Evolutionary conservation across 2,797 vertebrate genomes (phyloP), one percentile per base, ranked within the genome.

Genomic region (Sandelia bainsii): DNA sequence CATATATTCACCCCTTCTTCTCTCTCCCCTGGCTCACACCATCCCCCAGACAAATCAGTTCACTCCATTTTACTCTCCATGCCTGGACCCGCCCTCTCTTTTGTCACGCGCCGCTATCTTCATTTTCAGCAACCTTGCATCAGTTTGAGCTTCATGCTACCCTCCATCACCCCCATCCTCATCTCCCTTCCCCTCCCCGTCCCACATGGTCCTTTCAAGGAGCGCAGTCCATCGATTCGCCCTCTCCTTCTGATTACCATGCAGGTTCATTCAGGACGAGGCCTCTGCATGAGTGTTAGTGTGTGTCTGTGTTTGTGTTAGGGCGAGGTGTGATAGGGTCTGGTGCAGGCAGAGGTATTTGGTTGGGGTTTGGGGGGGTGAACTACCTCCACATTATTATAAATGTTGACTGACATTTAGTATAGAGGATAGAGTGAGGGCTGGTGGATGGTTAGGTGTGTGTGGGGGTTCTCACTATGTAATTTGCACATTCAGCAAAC

Each of bases 61-160:
- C 34, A 50, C 69, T 61, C 72, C 14, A 32, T 73, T 81, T 85
- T 80, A 75, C 42, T 52, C 69, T 57, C 66, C 34, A 1, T 6
- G 67, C 78, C 71, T 11, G 39, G 59, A 65, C 77, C 78, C 84
- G 8, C 85, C 87, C 73, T 72, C 69, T 77, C 87, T 86, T 93
- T 91, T 91, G 87, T 91, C 82, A 90, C 22, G 9, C 16, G 5
- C 48, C 12, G 40, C 60, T 44, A 82, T 89, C 79, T 87, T 89
- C 82, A 90, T 87, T 91, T 91, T 90, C 78, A 82, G 75, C 56
- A 5, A 87, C 72, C 86, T 82, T 72, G 45, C 86, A 89, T 85
- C 70, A 89, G 80, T 87, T 81, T 77, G 56, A 76, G 82, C 71
- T 69, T 62, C 50, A 8, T 20, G 17, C 39, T 8, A 17, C 23